phyloP scores from a whole-genome alignment of 2,888 invertebrate species.

The Callimorpha dominula region DNA sequence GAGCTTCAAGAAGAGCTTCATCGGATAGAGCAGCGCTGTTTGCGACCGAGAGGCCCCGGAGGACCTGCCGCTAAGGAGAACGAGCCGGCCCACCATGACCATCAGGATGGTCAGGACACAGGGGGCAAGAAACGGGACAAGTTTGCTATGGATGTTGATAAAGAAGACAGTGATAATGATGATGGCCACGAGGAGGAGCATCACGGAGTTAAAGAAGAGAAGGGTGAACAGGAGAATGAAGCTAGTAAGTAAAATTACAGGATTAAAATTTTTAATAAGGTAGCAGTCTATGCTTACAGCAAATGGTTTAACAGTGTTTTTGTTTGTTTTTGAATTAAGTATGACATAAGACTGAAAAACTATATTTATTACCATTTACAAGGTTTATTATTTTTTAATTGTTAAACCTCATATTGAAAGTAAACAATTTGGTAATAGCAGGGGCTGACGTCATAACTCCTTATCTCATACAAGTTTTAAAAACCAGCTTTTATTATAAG shows the following conservation, averaged over 20 bases:
- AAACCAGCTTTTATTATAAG: no score
- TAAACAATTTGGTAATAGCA: no score
- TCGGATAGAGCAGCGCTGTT: constrained; percentile 87
- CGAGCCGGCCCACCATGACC: constrained; percentile 55
- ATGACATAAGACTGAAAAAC: no score
- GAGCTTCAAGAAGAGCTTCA: constrained; percentile 89
- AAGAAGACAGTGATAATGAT: constrained; percentile 81
- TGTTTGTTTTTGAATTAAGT: no score
- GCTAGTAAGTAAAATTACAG: not conserved
- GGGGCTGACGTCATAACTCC: no score
- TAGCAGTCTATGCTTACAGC: no score
- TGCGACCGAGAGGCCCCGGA: constrained; percentile 65
- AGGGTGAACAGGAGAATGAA: constrained; percentile 30
- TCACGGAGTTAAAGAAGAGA: constrained; percentile 29
- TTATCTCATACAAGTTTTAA: no score
- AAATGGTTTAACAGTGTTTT: no score
- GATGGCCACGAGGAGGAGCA: constrained; percentile 64
- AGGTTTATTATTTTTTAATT: no score
- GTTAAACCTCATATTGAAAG: no score
- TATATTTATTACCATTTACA: no score
- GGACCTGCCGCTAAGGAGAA: constrained; percentile 66
- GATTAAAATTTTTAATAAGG: not conserved
- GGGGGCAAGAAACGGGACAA: constrained; percentile 44
- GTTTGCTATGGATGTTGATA: constrained; percentile 58
- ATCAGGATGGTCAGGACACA: constrained; percentile 35